Evolutionary conservation across 2,888 invertebrate genomes (phyloP), one percentile per base, ranked within the genome.

Genomic region (Conchocele bisecta): DNA sequence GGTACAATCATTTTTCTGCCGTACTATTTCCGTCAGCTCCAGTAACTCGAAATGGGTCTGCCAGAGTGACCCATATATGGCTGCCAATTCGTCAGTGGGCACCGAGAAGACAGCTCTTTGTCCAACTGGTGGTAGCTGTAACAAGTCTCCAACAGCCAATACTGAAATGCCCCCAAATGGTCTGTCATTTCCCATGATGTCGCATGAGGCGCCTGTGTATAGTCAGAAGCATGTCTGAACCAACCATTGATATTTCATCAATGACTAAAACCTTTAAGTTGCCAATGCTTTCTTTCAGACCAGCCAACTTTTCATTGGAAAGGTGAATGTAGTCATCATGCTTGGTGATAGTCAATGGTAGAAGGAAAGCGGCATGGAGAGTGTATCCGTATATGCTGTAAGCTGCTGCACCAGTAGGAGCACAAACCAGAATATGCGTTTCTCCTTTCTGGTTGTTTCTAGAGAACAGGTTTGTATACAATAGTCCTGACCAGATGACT

Each of bases 1-100:
- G 5, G 48, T 31, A 11, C 29, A 33, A 51, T 73, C 68, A 35
- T 61, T 63, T 41, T 58, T 70, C 29, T 74, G 74, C 5, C 70
- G 54, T 63, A 64, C 58, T 13, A 74, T 74, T 51, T 59, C n/a
- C 20, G 24, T 9, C 29, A 74, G 51, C 37, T 69, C 56, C 15
- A 44, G 22, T 20, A 42, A 9, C 20, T 54, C 33, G 39, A 64
- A 69, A 31, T 42, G 17, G n/a, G 51, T 61, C 9, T 26, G 17
- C 58, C 69, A 58, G 6, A 46, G 26, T 33, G 58, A 68, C 11
- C 57, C 59, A 64, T 63, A 57, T 15, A 60, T n/a, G n/a, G 39
- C 31, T 28, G 46, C 51, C n/a, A 53, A 37, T 20, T 29, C 3
- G 22, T 70, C 70, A 17, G 33, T 20, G 22, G 54, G 53, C 53